phyloP scores from a whole-genome alignment of 2,888 invertebrate genomes.

The Frankliniella fusca region DNA sequence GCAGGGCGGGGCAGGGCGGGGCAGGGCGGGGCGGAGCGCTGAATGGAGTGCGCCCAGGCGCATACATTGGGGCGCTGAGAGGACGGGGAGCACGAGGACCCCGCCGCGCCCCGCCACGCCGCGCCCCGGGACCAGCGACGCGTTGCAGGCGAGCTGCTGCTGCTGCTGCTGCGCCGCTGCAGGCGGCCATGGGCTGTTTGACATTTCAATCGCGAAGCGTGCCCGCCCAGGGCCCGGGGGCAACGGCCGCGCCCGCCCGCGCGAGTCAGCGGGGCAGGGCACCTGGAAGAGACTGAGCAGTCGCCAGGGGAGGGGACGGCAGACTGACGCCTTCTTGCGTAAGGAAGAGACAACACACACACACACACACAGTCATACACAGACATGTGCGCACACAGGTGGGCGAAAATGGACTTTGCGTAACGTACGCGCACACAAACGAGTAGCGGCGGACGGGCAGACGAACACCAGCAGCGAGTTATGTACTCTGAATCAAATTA shows the following conservation, averaged over 20 bases:
- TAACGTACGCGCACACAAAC: too few relatives aligned
- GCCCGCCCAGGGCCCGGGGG: conserved; percentile 5
- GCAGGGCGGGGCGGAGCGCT: not conserved
- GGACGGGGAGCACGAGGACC: not conserved
- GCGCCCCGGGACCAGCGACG: not conserved
- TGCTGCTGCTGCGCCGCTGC: conserved; percentile 16
- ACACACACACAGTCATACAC: too few relatives aligned
- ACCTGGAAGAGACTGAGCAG: not conserved
- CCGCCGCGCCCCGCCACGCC: conserved; percentile 28
- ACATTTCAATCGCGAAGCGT: conserved; percentile 28
- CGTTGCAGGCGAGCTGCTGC: conserved; percentile 4
- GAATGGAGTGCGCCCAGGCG: not conserved
- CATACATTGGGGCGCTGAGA: not conserved
- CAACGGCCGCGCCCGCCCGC: not conserved
- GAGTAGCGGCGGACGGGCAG: too few relatives aligned
- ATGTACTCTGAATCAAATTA: too few relatives aligned
- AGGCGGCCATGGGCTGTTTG: not conserved
- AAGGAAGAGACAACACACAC: too few relatives aligned
- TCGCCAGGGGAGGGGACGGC: too few relatives aligned
- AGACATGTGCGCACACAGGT: too few relatives aligned
- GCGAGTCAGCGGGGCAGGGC: not conserved
- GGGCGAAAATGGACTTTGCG: too few relatives aligned
- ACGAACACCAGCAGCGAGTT: too few relatives aligned
- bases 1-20: not conserved
- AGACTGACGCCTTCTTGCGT: too few relatives aligned